These are phyloP conservation scores for Dryobates pubescens DNA, from an alignment of 2,797 vertebrate genomes.

Conservation along the genomic window DNA sequence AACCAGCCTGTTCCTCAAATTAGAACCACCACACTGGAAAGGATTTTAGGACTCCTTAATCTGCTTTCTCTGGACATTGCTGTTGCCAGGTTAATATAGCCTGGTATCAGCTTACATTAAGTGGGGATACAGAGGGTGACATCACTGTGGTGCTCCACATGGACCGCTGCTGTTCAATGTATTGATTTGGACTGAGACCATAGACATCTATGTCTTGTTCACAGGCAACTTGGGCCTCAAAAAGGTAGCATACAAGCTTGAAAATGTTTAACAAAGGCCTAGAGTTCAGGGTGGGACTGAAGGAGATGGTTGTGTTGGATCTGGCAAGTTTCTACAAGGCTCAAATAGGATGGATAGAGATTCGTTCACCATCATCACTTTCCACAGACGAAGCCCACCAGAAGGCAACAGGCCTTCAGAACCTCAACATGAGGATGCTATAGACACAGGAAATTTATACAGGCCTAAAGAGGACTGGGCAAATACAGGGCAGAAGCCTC, in stretches of 20 bases:
- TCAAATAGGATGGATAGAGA: not conserved
- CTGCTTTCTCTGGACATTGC: accelerated
- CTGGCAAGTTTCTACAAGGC: not conserved
- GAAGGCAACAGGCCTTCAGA: not conserved
- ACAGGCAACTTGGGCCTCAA: not conserved
- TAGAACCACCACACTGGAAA: not conserved
- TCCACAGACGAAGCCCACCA: not conserved
- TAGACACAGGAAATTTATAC: not conserved
- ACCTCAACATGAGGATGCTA: not conserved
- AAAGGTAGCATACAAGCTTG: not conserved
- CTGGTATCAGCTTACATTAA: not conserved
- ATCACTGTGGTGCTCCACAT: accelerated
- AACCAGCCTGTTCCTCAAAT: not conserved
- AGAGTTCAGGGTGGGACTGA: not conserved
- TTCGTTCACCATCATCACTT: not conserved
- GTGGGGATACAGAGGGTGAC: not conserved
- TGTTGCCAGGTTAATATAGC: not conserved
- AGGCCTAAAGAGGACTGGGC: not conserved
- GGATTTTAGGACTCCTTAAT: not conserved
- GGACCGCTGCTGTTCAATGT: not conserved
- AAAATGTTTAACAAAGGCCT: not conserved
- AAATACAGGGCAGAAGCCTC: not conserved
- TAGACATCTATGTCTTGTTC: not conserved
- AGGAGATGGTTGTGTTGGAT: not conserved
- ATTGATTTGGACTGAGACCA: not conserved